Conservation (phyloP, 2,888 invertebrate genomes). For the Tenodera sinensis region DNA sequence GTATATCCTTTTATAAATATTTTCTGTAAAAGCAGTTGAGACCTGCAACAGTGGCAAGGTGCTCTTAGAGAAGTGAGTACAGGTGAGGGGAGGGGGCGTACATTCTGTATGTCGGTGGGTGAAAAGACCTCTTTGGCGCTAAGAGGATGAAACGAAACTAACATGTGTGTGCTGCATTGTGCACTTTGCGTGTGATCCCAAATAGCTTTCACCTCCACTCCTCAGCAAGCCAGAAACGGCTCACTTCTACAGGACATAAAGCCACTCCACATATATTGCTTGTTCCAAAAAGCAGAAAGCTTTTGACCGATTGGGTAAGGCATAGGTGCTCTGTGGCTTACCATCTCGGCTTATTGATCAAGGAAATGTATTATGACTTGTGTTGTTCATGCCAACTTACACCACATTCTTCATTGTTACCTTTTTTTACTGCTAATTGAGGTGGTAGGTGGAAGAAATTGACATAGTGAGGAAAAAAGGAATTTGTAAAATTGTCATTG, state of each 20-base stretch:
- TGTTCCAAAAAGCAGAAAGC: neutral
- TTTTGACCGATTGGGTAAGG: neutral
- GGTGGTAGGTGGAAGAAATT: too few species aligned
- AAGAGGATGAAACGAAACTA: neutral
- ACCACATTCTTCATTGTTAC: too few species aligned
- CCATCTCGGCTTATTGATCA: too few species aligned
- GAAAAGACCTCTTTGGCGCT: neutral
- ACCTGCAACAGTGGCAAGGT: neutral
- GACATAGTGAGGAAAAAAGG: too few species aligned
- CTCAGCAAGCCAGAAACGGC: neutral
- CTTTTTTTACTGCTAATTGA: too few species aligned
- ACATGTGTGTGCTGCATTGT: neutral
- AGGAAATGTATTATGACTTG: too few species aligned
- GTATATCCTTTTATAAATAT: too few species aligned
- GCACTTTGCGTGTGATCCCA: neutral
- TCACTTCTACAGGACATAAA: neutral
- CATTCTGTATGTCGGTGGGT: neutral
- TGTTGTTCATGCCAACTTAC: too few species aligned
- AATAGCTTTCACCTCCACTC: neutral
- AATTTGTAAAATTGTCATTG: too few species aligned
- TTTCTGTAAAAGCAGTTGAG: too few species aligned
- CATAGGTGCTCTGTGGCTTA: too few species aligned
- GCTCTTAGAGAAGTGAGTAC: neutral
- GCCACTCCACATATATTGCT: neutral
- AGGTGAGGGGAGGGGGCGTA: neutral